These are phyloP conservation scores for Saxidomus purpurata DNA, from an alignment of 1,140 invertebrate species.

Conservation along the genomic window DNA sequence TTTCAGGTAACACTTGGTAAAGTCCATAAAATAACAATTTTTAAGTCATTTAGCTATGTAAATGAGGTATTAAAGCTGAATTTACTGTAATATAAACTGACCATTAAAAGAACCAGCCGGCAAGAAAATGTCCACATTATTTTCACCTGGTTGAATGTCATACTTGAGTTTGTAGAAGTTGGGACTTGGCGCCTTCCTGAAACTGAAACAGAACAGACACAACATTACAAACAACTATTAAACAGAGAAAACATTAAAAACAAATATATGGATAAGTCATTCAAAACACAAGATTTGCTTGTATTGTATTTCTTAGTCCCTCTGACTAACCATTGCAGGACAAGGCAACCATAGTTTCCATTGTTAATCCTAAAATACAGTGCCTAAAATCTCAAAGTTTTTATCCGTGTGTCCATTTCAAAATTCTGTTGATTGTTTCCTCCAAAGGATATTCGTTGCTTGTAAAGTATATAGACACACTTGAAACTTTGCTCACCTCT, in stretches of 20 bases:
- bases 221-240: neutral
- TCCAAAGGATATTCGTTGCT: neutral
- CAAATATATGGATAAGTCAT: too few species aligned
- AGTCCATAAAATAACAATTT: conserved; percentile 17
- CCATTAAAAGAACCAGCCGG: conserved; percentile 60
- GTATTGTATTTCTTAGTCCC: neutral
- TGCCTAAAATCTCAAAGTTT: too few species aligned
- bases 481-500: conserved; percentile 70
- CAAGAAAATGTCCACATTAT: conserved; percentile 49
- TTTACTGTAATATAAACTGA: neutral
- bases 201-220: conserved; percentile 47
- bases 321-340: too few species aligned
- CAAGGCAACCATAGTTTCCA: too few species aligned
- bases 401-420: neutral
- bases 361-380: too few species aligned
- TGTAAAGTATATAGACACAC: conserved; percentile 48
- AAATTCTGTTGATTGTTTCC: neutral
- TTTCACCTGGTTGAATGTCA: conserved; percentile 27
- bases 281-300: too few species aligned
- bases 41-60: neutral
- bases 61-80: neutral
- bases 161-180: conserved; percentile 47
- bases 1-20: neutral
- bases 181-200: conserved; percentile 26
- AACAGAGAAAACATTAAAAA: too few species aligned